Conservation (phyloP, 2,888 invertebrate species). For the Synergus itoensis region DNA sequence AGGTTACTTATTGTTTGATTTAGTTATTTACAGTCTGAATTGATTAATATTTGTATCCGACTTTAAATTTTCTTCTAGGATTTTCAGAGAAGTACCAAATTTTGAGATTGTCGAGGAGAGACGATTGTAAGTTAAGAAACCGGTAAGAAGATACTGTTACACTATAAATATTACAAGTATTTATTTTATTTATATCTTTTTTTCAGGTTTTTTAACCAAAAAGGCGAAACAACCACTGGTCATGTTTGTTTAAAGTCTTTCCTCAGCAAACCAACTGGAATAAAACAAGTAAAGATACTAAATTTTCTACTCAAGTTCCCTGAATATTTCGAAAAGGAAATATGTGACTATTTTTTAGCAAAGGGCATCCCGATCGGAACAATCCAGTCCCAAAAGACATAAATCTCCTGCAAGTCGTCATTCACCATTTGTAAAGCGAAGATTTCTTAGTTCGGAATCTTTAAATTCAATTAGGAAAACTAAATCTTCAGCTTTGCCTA, state of each 20-base stretch:
- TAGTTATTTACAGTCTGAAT: not conserved
- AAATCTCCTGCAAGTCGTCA: slow-evolving; percentile 12
- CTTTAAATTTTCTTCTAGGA: not conserved
- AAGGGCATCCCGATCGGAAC: not conserved
- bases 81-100: not conserved
- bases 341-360: not conserved
- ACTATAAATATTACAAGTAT: too few species aligned
- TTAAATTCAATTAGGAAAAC: not conserved
- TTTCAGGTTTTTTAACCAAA: slow-evolving; percentile 1
- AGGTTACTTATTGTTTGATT: not conserved
- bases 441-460: not conserved
- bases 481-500: slow-evolving; percentile 1
- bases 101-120: not conserved
- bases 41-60: not conserved
- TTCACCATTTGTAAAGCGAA: slow-evolving; percentile 38
- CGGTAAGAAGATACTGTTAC: not conserved
- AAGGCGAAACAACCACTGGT: not conserved
- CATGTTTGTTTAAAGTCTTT: slow-evolving; percentile 3
- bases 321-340: not conserved
- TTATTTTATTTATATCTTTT: not conserved
- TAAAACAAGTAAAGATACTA: not conserved
- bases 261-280: not conserved
- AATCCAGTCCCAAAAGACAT: not conserved
- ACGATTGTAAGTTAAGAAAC: not conserved
- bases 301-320: not conserved